Base-by-base conservation (phyloP, 2,888 invertebrate genomes). In the Drosophila silvestris region DNA sequence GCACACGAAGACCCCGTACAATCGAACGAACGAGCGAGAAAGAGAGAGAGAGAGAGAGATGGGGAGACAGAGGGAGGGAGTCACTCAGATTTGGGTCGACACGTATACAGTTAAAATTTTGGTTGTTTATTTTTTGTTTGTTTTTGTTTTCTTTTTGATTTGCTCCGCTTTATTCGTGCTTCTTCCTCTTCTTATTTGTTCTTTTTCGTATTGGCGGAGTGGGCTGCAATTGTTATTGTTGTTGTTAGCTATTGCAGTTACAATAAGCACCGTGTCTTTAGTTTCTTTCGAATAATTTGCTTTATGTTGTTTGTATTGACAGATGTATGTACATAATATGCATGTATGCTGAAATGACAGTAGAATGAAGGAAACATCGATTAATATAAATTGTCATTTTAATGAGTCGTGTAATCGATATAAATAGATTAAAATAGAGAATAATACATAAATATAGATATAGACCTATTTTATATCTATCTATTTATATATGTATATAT, bases 91-190 rank as follows among this genome's bases (percentile, higher is more conserved):
- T 77, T 82, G 64, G 73, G 73, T 77, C 75, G 82, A 79, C 85
- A 84, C 85, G 82, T 84, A 74, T 76, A 79, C 77, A 79, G 70
- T 77, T 77, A 64, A 62, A 74, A 59, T 72, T 47, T 69, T 67
- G 58, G 32, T 56, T 39, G 37, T 22, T 61, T 16, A 47, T 47
- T 57, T 68, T 44, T 44, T 77, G 28, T 65, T 61, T 57, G 39
- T 50, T 67, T 60, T 54, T 39, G 12, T 71, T 47, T 47, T 16
- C 16, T 47, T 70, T 70, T 57, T 67, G 58, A 59, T 71, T 71
- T 71, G 54, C 32, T 69, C 22, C 37, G 57, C 59, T 47, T 64
- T 56, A n/a, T 67, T 59, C 9, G 66, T 69, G 26, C n/a, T 72
- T 32, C 9, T 66, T 65, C 19, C 53, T 62, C 9, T 70, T 78